Percentiles rank a stretch among this genome's conserved stretches.
phyloP scores from a whole-genome alignment of 2,113 vertebrate species.

The Leptobrachium ailaonicum region DNA sequence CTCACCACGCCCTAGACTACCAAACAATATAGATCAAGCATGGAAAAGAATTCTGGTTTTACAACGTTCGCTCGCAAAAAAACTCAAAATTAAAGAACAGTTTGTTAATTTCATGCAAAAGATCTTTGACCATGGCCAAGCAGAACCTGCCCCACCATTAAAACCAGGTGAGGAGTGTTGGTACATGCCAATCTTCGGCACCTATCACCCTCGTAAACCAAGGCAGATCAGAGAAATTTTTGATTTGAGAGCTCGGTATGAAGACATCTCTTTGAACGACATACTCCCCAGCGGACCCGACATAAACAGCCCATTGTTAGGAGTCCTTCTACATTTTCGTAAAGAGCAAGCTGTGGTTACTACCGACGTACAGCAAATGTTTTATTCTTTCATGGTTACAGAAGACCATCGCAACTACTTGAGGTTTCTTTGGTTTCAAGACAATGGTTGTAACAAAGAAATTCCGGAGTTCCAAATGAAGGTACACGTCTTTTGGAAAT shows the following conservation, averaged over 20 bases:
- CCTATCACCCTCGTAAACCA: conserved; percentile 9
- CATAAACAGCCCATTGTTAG: neutral
- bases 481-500: neutral
- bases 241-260: neutral
- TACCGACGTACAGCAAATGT: conserved; percentile 46
- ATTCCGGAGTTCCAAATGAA: neutral
- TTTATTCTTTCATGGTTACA: conserved; percentile 39
- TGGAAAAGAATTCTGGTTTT: neutral
- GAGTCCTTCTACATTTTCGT: conserved; percentile 16
- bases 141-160: neutral
- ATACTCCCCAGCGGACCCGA: neutral
- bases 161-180: conserved; percentile 7
- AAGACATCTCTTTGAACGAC: neutral
- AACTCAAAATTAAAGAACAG: too few species aligned
- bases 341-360: conserved; percentile 33
- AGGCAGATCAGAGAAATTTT: neutral
- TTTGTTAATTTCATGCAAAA: neutral
- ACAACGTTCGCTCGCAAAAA: neutral
- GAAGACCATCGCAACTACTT: conserved; percentile 1
- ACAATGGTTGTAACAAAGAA: conserved; percentile 3
- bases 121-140: neutral
- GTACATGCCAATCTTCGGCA: conserved; percentile 1
- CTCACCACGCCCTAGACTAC: neutral
- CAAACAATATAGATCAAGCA: neutral
- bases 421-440: conserved; percentile 6